phyloP scores from a whole-genome alignment of 53 echinoderm and acorn worm genomes.

The Mesocentrotus franciscanus region DNA sequence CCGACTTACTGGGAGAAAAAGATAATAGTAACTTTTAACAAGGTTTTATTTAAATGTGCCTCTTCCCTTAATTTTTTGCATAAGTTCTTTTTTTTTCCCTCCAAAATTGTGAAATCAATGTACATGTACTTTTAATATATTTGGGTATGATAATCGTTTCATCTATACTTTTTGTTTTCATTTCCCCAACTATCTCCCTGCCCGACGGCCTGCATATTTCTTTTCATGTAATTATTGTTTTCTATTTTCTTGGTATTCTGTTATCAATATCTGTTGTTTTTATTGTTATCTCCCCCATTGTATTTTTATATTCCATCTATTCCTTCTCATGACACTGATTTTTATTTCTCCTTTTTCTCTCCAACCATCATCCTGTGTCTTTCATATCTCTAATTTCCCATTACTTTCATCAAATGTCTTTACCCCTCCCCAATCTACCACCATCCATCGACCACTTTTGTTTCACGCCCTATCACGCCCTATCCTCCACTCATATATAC shows the following conservation, averaged over 20 bases:
- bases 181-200: neutral
- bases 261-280: neutral
- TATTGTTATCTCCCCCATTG: neutral
- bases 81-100: neutral
- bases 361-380: neutral
- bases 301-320: neutral
- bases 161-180: neutral
- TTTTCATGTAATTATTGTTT: neutral
- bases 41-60: neutral
- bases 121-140: neutral
- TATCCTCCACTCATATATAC: neutral
- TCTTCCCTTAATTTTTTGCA: neutral
- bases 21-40: neutral
- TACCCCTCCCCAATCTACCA: neutral
- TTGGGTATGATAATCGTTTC: neutral
- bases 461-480: neutral
- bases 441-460: neutral
- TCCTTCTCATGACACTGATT: neutral
- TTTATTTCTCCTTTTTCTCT: neutral
- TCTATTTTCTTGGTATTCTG: neutral
- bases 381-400: neutral
- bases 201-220: neutral
- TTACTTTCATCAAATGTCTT: too few species aligned
- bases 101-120: neutral
- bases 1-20: neutral